Evolutionary conservation across 2,797 vertebrate genomes (phyloP), one percentile per base, ranked within the genome.

Genomic region (Rhinichthys osculus): DNA sequence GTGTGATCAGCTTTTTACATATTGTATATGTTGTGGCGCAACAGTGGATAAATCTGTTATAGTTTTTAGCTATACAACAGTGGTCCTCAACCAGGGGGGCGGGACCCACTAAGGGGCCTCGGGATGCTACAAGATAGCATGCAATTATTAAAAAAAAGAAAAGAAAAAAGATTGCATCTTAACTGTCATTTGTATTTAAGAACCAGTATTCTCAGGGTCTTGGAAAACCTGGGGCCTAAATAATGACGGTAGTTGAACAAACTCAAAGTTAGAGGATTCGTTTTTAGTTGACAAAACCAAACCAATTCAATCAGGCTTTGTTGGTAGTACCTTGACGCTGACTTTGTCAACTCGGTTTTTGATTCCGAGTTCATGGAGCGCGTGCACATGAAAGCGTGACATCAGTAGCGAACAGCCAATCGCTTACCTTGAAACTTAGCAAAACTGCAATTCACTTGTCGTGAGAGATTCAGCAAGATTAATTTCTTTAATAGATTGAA

Each of bases 1-100:
- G 90, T 93, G 91, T 88, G 83, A 90, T 91, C 91, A 86, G 89
- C 90, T 93, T 94, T 93, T 92, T 89, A 90, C 78, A 91, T 33
- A 16, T 38, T 70, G 33, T 21, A 67, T 35, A 35, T 21, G 16
- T 64, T 64, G 27, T 30, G 62, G 27, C 33, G 33, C 17, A 50
- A 50, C 47, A 17, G 16, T 50, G 47, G 47, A 50, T 50, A 50
- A 7, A 81, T 47, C 50, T 14, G 74, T 77, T 83, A 69, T 59
- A 74, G 82, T 86, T 80, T 87, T 82, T 84, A 86, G 82, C 78
- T 78, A 23, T 70, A 80, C 84, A 86, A 38, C 35, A 67, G 64
- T 7, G 64, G 64, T 33, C 16, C 30, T 77, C 52, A 57, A 38
- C 35, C 52, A n/a, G 1, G 33, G 35, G 35, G 23, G 1, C 1